A percentile compares a stretch with the other conserved stretches of the same genome.
phyloP scores from a whole-genome alignment of 1,140 invertebrate genomes.

The Diploscapter pachys region DNA sequence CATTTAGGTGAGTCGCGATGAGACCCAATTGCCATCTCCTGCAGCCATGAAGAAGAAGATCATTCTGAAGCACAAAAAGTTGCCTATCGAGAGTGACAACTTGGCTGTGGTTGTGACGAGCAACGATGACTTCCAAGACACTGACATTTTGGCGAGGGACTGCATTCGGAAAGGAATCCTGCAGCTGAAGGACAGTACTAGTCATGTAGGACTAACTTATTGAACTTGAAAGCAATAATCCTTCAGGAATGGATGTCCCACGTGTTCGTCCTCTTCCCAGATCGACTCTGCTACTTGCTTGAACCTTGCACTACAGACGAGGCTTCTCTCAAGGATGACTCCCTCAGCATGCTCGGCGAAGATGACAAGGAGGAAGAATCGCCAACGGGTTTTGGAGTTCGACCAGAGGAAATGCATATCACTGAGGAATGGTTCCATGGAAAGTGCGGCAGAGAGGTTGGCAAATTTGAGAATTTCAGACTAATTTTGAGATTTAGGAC shows the following conservation, averaged over 20 bases:
- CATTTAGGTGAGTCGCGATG: constrained; percentile 71
- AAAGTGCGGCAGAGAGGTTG: constrained; percentile 48
- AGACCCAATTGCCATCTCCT: constrained; percentile 80
- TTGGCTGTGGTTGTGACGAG: background rate
- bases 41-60: constrained; percentile 67
- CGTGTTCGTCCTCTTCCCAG: constrained; percentile 53
- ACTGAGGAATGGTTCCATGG: constrained; percentile 59
- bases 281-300: constrained; percentile 49
- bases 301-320: constrained; percentile 14
- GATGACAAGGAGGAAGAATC: constrained; percentile 45
- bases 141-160: constrained; percentile 44
- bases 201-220: background rate
- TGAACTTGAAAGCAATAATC: no score
- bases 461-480: background rate
- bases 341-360: constrained; percentile 42
- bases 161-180: constrained; percentile 43
- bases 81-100: constrained; percentile 49
- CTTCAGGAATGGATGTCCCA: constrained; percentile 47
- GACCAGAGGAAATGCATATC: constrained; percentile 56
- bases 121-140: constrained; percentile 36
- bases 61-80: constrained; percentile 61
- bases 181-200: constrained; percentile 17
- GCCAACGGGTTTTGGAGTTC: constrained; percentile 45
- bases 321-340: constrained; percentile 35
- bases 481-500: constrained; percentile 25